These are phyloP conservation scores for Cantharis rufa DNA, from an alignment of 2,888 invertebrate genomes.

Conservation along the genomic window DNA sequence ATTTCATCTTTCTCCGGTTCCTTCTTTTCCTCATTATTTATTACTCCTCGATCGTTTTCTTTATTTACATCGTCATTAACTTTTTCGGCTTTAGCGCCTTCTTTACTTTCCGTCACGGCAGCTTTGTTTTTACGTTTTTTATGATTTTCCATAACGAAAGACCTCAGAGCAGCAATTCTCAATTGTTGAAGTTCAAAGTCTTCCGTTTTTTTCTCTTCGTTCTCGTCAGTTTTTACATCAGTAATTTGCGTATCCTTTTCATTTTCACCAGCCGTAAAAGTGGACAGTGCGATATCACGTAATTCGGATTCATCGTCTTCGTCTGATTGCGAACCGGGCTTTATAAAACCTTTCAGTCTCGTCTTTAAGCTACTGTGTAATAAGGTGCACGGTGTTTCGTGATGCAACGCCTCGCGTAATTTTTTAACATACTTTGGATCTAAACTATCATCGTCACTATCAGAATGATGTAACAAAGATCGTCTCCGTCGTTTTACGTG, in stretches of 20 bases:
- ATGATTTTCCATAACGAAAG: constrained; percentile 69
- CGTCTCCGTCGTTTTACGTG: not conserved
- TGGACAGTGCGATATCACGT: constrained; percentile 21
- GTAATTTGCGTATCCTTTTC: not conserved
- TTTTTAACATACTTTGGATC: constrained; percentile 49
- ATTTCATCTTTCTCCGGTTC: not conserved
- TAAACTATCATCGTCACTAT: constrained; percentile 37
- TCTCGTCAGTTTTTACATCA: constrained; percentile 3
- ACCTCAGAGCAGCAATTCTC: constrained; percentile 68
- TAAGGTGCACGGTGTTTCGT: constrained; percentile 43
- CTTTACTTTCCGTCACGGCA: constrained; percentile 38
- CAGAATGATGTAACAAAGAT: not conserved
- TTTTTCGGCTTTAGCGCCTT: constrained; percentile 22
- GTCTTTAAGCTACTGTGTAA: constrained; percentile 47
- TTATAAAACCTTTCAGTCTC: constrained; percentile 47
- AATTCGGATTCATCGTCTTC: constrained; percentile 24
- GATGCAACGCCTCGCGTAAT: constrained; percentile 61
- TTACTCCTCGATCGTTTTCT: constrained; percentile 19
- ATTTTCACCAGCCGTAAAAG: not conserved
- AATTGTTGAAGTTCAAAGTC: constrained; percentile 64
- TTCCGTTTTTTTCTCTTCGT: constrained; percentile 14
- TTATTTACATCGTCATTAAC: constrained; percentile 40
- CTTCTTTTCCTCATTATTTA: constrained; percentile 13
- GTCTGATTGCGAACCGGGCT: constrained; percentile 14
- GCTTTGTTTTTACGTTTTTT: constrained; percentile 59